phyloP scores from a whole-genome alignment of 2,797 vertebrate genomes.

The Ibycter americanus region DNA sequence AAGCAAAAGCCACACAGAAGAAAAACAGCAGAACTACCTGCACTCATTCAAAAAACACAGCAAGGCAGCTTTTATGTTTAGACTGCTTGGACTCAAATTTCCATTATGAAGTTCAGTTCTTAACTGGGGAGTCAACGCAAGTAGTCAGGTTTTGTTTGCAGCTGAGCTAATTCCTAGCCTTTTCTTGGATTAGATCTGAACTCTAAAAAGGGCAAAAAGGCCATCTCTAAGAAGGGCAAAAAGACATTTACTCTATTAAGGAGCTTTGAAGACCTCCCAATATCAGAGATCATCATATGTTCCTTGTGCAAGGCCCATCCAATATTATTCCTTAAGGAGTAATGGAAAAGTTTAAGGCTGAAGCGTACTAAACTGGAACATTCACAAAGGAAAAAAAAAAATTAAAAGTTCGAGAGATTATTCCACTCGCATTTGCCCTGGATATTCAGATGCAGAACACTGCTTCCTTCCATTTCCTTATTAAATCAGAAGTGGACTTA shows the following conservation, averaged over 20 bases:
- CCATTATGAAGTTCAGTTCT: slow-evolving; percentile 8
- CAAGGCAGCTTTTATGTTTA: neutral
- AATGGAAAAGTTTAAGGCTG: neutral
- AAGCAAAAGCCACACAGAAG: neutral
- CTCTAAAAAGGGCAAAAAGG: neutral
- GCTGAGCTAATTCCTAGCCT: neutral
- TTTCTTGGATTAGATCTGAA: neutral
- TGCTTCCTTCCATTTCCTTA: neutral
- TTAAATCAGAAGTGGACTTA: neutral
- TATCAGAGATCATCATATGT: neutral
- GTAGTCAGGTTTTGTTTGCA: neutral
- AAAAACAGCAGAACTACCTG: neutral
- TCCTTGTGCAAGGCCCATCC: neutral
- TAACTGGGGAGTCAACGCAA: neutral
- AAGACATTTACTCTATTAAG: neutral
- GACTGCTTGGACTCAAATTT: neutral
- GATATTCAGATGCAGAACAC: neutral
- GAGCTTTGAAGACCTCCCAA: neutral
- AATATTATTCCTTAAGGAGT: neutral
- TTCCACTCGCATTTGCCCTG: neutral
- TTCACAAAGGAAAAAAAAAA: neutral
- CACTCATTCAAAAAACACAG: neutral
- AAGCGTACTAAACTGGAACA: neutral
- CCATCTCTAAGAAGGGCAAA: neutral
- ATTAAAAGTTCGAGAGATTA: neutral